Percentiles rank a stretch among this genome's conserved stretches.
Conservation (phyloP, 2,113 vertebrate species). For the Gulo gulo region DNA sequence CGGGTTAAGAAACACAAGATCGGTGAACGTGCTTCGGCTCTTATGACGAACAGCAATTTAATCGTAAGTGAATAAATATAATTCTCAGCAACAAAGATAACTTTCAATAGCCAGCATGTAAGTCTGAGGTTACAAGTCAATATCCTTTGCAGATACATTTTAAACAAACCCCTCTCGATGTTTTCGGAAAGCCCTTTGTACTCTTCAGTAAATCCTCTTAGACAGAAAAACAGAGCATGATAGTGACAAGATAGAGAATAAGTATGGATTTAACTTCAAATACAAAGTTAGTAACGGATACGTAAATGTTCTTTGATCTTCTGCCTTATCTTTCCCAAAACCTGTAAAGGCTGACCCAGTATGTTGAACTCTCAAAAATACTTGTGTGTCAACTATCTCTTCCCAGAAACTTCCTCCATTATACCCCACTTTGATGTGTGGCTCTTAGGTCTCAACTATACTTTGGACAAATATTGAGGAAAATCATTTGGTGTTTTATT, state of each 20-base stretch:
- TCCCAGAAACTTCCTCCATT: background rate
- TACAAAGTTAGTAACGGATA: background rate
- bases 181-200: background rate
- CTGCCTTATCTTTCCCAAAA: background rate
- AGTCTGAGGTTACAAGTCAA: background rate
- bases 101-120: background rate
- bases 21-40: background rate
- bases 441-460: background rate
- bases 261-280: background rate
- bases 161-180: background rate
- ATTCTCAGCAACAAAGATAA: constrained; percentile 15
- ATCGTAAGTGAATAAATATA: background rate
- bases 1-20: background rate
- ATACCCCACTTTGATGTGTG: background rate
- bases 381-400: background rate
- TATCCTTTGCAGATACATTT: constrained; percentile 5
- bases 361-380: background rate
- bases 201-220: background rate
- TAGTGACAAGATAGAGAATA: background rate
- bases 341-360: background rate
- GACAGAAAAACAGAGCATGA: background rate
- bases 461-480: background rate
- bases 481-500: background rate
- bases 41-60: background rate
- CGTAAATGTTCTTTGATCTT: background rate